Base-by-base conservation (phyloP, 1,140 invertebrate genomes). In the Tetramorium alpestre region DNA sequence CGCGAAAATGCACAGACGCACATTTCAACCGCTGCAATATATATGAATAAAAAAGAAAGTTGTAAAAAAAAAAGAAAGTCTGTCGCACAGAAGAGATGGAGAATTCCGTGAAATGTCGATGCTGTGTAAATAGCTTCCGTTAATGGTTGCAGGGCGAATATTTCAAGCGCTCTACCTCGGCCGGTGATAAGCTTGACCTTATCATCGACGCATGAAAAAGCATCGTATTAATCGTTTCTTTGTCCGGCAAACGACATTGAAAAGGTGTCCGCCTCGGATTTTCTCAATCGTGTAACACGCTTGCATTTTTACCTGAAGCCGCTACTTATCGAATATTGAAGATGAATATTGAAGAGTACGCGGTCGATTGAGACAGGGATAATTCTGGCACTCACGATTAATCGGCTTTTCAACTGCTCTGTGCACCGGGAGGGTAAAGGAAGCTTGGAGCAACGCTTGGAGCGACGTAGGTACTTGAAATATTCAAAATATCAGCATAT, bases 11-110 rank as follows among this genome's bases (percentile, higher is more conserved):
- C 47, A 44, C 60, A 22, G 44, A 38, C 72, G 13, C 22, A 16
- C 33, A n/a, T 56, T 69, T 54, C 77, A 69, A 81, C 22, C 44
- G 60, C 16, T 51, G 67, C 51, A 72, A 73, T 60, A 60, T 72
- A 84, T 60, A 62, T 62, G 28, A 33, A 33, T 33, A 3, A 33
- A 33, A 33, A 33, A 33, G 3, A 33, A 60, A 16, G n/a, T n/a
- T 18, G 44, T 22, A 25, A 47, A 60, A 62, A 60, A 58, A 22
- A 47, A 82, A 44, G 38, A 47, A 73, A 10, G 8, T 22, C 38
- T 1, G 2, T 13, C 49, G 33, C 8, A 8, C 7, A 38, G 3
- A 58, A 25, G 22, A 73, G 25, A 73, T n/a, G 69, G 8, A 22
- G 44, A 60, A 47, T 75, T 60, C 41, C 33, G 3, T 51, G 16